Evolutionary conservation across 2,888 invertebrate species (phyloP), one percentile per base, ranked within the genome.

Genomic region (Clusia tigrina): DNA sequence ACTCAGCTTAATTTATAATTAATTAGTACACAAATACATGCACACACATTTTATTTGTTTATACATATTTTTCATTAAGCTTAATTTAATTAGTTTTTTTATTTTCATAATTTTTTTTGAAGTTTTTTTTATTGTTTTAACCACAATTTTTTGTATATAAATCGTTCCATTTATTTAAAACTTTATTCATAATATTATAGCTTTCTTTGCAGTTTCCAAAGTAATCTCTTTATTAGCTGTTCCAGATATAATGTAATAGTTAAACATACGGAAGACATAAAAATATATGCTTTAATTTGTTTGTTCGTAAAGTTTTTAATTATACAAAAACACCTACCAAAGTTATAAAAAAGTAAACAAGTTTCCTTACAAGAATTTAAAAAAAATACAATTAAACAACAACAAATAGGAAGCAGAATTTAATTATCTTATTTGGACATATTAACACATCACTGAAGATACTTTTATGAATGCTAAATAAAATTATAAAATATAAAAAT

Each of bases 131-230:
- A n/a, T n/a, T n/a, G n/a, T n/a, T n/a, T 32, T 32, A 12, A 5
- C 32, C 32, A 32, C n/a, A n/a, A n/a, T n/a, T n/a, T n/a, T n/a
- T n/a, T n/a, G n/a, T n/a, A n/a, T n/a, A n/a, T n/a, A n/a, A n/a
- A n/a, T n/a, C n/a, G 32, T 32, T 32, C 32, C 32, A 32, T 5
- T 32, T 32, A 32, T 12, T 32, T 32, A 9, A 12, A 32, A 32
- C 5, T 32, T 32, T 32, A 12, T 32, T 32, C 12, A 5, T 32
- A 12, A 9, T 32, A n/a, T n/a, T 32, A 9, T 32, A 32, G 12
- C 12, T 32, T 32, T 32, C 5, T 48, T 58, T 26, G 17, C 54
- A n/a, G 58, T 57, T 67, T 67, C 65, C 59, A 55, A 65, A 65
- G 63, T 59, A 65, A 55, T 55, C 18, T 58, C 64, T 54, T 37